A percentile compares a stretch with the other conserved stretches of the same genome.
Evolutionary conservation across 1,140 invertebrate genomes (phyloP).

Genomic region (Polypedilum vanderplanki): DNA sequence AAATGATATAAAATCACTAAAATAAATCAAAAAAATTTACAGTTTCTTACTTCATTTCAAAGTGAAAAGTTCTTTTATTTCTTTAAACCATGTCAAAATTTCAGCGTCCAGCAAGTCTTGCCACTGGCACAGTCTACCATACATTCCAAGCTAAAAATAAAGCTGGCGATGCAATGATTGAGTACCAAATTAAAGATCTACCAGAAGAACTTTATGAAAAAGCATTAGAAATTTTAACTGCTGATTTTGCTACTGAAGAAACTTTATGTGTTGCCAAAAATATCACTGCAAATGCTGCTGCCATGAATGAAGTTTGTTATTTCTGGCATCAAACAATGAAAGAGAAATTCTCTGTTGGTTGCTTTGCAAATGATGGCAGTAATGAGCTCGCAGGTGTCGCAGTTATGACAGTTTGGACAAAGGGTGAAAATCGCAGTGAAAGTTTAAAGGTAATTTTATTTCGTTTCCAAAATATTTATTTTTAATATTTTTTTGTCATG

Average conservation of each 20-base stretch:
- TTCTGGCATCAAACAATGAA: not conserved
- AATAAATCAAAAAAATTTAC: no score
- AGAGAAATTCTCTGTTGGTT: not conserved
- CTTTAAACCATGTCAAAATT: not conserved
- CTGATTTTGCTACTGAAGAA: not conserved
- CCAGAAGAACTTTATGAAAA: not conserved
- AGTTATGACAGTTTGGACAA: not conserved
- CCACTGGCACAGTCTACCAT: not conserved
- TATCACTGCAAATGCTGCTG: not conserved
- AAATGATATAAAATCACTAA: no score
- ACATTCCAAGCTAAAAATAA: conserved; percentile 23
- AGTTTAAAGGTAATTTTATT: not conserved
- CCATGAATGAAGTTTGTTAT: not conserved
- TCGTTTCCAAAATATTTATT: not conserved
- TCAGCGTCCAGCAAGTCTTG: not conserved
- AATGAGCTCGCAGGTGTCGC: not conserved
- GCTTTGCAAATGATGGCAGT: not conserved
- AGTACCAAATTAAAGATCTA: conserved; percentile 26
- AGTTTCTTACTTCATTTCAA: no score
- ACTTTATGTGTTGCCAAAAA: not conserved
- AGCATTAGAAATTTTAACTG: not conserved
- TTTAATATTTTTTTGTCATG: not conserved
- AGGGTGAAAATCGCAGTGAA: not conserved
- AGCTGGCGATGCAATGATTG: not conserved
- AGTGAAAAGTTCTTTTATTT: no score